Evolutionary conservation across 2,797 vertebrate genomes (phyloP).

Genomic region (Xenopus petersii): DNA sequence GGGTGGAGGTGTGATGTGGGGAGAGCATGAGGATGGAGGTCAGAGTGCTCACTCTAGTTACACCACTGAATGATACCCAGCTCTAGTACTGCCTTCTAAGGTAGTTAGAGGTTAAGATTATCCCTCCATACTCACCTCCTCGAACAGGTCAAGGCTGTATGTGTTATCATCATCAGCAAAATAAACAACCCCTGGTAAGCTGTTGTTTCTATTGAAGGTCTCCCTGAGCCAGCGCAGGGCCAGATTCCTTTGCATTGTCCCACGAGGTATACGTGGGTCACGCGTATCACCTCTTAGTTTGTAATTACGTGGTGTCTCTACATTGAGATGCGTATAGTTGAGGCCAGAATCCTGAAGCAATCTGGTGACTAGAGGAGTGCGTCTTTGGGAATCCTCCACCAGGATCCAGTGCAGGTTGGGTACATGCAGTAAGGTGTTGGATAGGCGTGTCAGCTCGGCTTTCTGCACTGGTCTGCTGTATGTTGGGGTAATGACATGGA

Average conservation of each 20-base stretch:
- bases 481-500: slow-evolving; percentile 94
- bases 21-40: too few relatives aligned
- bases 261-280: slow-evolving; percentile 89
- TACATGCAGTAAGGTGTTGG: slow-evolving; percentile 92
- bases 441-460: slow-evolving; percentile 89
- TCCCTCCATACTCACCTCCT: slow-evolving; percentile 74
- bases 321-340: slow-evolving; percentile 96
- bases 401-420: slow-evolving; percentile 97
- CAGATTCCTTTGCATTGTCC: slow-evolving; percentile 96
- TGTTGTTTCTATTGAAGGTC: slow-evolving; percentile 87
- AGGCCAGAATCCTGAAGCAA: slow-evolving; percentile 89
- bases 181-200: slow-evolving; percentile 87
- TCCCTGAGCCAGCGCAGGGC: slow-evolving; percentile 92
- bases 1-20: too few relatives aligned
- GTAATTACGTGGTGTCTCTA: slow-evolving; percentile 95
- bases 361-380: slow-evolving; percentile 83
- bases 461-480: slow-evolving; percentile 95
- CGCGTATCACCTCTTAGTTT: slow-evolving; percentile 88
- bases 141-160: slow-evolving; percentile 95
- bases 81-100: too few relatives aligned
- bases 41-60: too few relatives aligned
- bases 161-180: slow-evolving; percentile 95
- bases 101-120: too few relatives aligned
- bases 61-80: too few relatives aligned
- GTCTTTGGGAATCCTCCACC: slow-evolving; percentile 89